Evolutionary conservation across 2,113 vertebrate genomes (phyloP).

Genomic region (Pomatorhinus ruficollis): DNA sequence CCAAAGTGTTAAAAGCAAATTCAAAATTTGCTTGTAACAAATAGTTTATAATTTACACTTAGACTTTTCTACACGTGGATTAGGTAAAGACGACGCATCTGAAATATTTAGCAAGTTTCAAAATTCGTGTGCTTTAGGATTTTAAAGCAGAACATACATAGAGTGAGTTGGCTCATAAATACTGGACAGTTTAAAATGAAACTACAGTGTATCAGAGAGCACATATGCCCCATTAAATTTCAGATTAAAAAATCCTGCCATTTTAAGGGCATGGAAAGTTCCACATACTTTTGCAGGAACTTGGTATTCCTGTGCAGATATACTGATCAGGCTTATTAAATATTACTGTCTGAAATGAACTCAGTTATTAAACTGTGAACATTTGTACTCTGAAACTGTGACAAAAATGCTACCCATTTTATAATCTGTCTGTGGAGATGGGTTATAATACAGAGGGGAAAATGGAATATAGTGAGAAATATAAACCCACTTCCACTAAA

Average conservation of each 20-base stretch:
- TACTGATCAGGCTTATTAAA: constrained; percentile 54
- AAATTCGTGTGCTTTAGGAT: constrained; percentile 24
- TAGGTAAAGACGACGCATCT: constrained; percentile 2
- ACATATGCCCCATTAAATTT: constrained; percentile 28
- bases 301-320: constrained; percentile 13
- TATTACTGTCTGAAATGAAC: constrained; percentile 43
- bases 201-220: constrained; percentile 17
- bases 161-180: constrained; percentile 45
- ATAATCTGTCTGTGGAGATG: neutral
- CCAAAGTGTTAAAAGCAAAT: neutral
- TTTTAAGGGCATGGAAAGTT: constrained; percentile 49
- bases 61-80: neutral
- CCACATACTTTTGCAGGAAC: constrained; percentile 40
- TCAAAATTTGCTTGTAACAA: neutral
- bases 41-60: neutral
- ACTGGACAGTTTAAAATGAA: constrained; percentile 59
- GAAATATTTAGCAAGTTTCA: constrained; percentile 48
- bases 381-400: neutral
- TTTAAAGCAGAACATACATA: constrained; percentile 2
- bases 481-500: neutral
- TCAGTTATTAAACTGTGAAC: constrained; percentile 31
- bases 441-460: neutral
- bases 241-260: constrained; percentile 21
- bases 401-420: constrained; percentile 32
- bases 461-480: neutral